Base-by-base conservation (phyloP, 2,797 vertebrate species). In the Myotis daubentonii region DNA sequence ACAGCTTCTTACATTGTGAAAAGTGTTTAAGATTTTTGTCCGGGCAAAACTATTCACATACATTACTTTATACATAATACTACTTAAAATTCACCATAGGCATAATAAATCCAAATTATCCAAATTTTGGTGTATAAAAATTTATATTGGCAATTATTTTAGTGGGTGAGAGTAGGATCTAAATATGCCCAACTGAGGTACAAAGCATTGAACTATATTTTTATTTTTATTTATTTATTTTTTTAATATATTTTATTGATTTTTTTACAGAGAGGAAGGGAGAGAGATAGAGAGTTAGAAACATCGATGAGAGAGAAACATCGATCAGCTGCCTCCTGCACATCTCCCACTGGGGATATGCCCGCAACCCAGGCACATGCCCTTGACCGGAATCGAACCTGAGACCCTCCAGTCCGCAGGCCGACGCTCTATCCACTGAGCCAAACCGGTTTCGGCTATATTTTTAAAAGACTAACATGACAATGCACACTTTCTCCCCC, bases 101-200 rank as follows among this genome's bases (percentile, higher is more conserved):
- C 71, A 30, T 72, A 90, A 88, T 88, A 94, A 95, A 92, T 53
- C 22, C 41, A 38, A 86, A 70, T 49, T 70, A 79, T 6, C 28
- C 65, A 57, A 82, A 92, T 76, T 82, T 57, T 33, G 36, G 16
- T 47, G 2, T 41, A 51, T 53, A 85, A 92, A 75, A 79, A 89
- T 83, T 95, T 90, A 79, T n/a, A 83, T 0, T 30, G 23, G n/a
- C 75, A 91, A 93, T 74, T 4, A 75, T 89, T 89, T 93, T 62
- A 76, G 85, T 66, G 30, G n/a, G 17, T 30, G 33, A 15, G 25
- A 16, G 11, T 71, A 8, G 12, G 23, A 90, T 85, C 10, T 38
- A 91, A 80, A 30, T 33, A 89, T 15, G 47, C 71, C 66, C 86
- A 65, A 78, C 0, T 47, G 65, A 92, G 23, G 36, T 57, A 49